These are phyloP conservation scores for Aphelinus atriplicis DNA, from an alignment of 1,140 invertebrate genomes.

Conservation along the genomic window DNA sequence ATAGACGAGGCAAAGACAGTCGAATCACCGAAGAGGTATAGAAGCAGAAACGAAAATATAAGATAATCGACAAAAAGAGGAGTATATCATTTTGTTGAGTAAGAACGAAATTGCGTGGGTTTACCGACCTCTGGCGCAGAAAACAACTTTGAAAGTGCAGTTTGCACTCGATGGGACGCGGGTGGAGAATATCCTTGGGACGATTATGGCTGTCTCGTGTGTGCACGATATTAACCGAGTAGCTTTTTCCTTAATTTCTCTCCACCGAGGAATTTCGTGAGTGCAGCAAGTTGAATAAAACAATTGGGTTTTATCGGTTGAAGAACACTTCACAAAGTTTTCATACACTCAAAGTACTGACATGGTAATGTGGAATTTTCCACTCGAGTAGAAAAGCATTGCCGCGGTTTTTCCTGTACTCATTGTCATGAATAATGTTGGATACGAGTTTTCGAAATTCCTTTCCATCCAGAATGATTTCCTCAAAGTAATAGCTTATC, in stretches of 20 bases:
- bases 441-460: no score
- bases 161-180: not conserved
- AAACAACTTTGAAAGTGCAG: conserved; percentile 14
- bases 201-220: conserved; percentile 29
- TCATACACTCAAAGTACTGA: no score
- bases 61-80: conserved; percentile 22
- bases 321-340: no score
- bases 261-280: no score
- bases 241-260: conserved; percentile 2
- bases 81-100: conserved; percentile 51
- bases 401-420: no score
- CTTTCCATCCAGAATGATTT: no score
- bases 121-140: conserved; percentile 46
- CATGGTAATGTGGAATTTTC: no score
- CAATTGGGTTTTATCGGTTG: conserved; percentile 17
- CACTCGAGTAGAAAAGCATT: no score
- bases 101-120: conserved; percentile 49
- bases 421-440: no score
- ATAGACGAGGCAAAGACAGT: conserved; percentile 24
- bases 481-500: no score
- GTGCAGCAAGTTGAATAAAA: conserved; percentile 14
- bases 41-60: conserved; percentile 34
- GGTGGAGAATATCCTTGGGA: not conserved
- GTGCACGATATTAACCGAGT: not conserved
- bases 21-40: not conserved